Base-by-base conservation (phyloP, 2,888 invertebrate genomes). In the Tachina lurida region DNA sequence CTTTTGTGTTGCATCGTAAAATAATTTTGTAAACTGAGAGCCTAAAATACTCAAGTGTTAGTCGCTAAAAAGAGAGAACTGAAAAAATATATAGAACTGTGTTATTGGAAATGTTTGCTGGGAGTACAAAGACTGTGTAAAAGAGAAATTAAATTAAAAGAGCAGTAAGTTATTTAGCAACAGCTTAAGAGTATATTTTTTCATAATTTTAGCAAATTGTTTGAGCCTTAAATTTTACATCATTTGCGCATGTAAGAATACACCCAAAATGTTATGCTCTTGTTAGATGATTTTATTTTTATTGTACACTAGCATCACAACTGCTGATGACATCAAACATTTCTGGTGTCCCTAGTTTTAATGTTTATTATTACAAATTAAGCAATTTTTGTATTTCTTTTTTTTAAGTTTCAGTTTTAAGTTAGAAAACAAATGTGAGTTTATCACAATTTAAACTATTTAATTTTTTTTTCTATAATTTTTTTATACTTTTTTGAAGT, bases 221-320 rank as follows among this genome's bases (percentile, higher is more conserved):
- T 47, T 60, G 41, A 43, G 15, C 3, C 9, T 49, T 4, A 22
- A 12, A 22, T 47, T 71, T 63, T 31, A 10, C 49, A 10, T 43
- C n/a, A 47, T 73, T 5, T 60, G 83, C 86, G 86, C 86, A 86
- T 76, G 86, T 13, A 41, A 73, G 86, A 86, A 86, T 86, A 86
- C 86, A 86, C 86, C 86, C 86, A 83, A 86, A 83, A 81, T 62
- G 39, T 81, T 54, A 45, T 54, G 39, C 54, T 68, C 54, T 52
- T 22, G 10, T n/a, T 7, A 41, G 17, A 60, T 17, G 41, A 31
- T 65, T 63, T 45, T 63, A 13, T 15, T 65, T 60, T 56, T 56
- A 54, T 62, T 60, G 10, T 79, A 1, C 56, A 56, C 74, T 31
- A 15, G 39, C 54, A 54, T 65, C 70, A 41, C 71, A 17, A 39